These are phyloP conservation scores for Apodemus sylvaticus DNA, from an alignment of 2,113 vertebrate species.

Conservation along the genomic window DNA sequence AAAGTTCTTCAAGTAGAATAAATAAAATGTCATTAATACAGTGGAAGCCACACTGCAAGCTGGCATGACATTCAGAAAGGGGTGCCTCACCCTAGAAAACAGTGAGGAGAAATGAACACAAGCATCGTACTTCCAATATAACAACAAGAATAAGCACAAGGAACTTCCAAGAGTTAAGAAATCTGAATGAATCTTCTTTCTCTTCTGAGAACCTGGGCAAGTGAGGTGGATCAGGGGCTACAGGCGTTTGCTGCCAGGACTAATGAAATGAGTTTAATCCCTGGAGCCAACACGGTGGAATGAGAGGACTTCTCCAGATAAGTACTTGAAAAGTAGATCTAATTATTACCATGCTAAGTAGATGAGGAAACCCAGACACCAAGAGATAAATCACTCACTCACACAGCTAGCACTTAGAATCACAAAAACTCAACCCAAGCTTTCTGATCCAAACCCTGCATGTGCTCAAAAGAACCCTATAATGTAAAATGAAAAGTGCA, in stretches of 20 bases:
- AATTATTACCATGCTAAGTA: background rate
- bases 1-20: background rate
- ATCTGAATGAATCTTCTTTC: slow-evolving; percentile 2
- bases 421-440: background rate
- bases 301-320: background rate
- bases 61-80: background rate
- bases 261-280: background rate
- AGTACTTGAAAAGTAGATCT: background rate
- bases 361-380: slow-evolving; percentile 8
- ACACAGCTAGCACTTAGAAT: background rate
- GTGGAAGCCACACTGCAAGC: background rate
- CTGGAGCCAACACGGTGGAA: background rate
- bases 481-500: slow-evolving; percentile 1
- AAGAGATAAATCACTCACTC: background rate
- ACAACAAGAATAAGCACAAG: background rate
- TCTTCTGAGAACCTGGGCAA: slow-evolving; percentile 52
- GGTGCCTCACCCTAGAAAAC: background rate
- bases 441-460: background rate
- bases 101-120: background rate
- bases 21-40: slow-evolving; percentile 26
- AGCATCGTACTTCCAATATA: background rate
- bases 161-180: slow-evolving; percentile 35
- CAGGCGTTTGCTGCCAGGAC: background rate
- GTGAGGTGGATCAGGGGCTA: background rate
- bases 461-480: background rate